Percentiles rank a stretch among this genome's conserved stretches.
Evolutionary conservation across 2,113 vertebrate species (phyloP).

Genomic region (Ictalurus punctatus): DNA sequence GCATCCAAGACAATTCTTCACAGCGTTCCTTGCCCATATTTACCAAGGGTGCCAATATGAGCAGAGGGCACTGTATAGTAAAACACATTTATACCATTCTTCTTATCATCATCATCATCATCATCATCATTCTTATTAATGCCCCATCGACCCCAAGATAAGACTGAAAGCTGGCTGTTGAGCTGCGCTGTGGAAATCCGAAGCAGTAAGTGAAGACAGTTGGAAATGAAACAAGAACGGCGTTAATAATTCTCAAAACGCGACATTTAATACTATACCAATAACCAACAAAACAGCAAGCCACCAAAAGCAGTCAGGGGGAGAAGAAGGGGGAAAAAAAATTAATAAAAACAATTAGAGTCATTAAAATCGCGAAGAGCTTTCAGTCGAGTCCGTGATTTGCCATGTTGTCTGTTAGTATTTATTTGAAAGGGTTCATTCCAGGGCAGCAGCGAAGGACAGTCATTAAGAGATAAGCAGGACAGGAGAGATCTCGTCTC

Average conservation of each 20-base stretch:
- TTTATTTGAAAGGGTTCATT: constrained; percentile 58
- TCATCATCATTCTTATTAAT: background rate
- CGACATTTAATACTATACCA: constrained; percentile 30
- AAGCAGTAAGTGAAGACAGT: constrained; percentile 56
- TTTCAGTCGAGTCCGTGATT: constrained; percentile 52
- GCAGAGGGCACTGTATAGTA: no score
- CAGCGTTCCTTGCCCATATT: no score
- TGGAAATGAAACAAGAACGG: constrained; percentile 64
- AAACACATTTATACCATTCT: no score
- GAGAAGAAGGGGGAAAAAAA: background rate
- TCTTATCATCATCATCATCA: no score
- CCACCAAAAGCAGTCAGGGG: constrained; percentile 39
- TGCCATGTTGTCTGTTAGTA: constrained; percentile 68
- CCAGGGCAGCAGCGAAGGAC: constrained; percentile 47
- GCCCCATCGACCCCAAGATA: background rate
- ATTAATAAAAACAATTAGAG: constrained; percentile 1
- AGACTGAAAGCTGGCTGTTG: background rate
- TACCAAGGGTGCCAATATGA: no score
- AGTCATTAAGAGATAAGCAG: constrained; percentile 43
- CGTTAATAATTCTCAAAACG: constrained; percentile 65
- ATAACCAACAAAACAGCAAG: constrained; percentile 43
- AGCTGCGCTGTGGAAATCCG: constrained; percentile 37
- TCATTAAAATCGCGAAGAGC: constrained; percentile 53
- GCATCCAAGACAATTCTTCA: no score
- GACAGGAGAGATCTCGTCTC: constrained; percentile 2